Conservation (phyloP, 2,888 invertebrate genomes). For the Diloba caeruleocephala region DNA sequence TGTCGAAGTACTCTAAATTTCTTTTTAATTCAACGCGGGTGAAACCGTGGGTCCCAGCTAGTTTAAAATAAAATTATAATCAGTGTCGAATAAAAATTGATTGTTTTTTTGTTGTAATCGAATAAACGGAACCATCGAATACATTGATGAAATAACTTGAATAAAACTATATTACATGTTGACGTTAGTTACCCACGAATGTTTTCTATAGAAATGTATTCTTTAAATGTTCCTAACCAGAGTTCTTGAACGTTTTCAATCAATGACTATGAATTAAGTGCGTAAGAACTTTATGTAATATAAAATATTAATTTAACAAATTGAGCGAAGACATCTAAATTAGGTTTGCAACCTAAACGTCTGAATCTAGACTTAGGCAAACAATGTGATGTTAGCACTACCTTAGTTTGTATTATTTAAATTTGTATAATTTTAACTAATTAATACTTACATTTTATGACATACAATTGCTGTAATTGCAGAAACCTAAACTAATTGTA, state of each 20-base stretch:
- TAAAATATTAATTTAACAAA: constrained; percentile 36
- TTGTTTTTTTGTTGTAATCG: too few relatives aligned
- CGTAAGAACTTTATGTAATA: constrained; percentile 39
- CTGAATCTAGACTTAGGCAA: constrained; percentile 61
- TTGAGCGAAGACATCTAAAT: constrained; percentile 43
- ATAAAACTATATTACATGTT: too few relatives aligned
- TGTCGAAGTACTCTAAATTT: too few relatives aligned
- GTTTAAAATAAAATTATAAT: too few relatives aligned
- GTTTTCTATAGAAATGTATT: constrained; percentile 38
- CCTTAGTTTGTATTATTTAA: constrained; percentile 63
- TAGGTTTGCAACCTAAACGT: constrained; percentile 53
- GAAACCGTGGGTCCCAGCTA: too few relatives aligned
- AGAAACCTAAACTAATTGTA: constrained; percentile 17
- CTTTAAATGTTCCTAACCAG: constrained; percentile 55
- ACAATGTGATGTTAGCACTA: constrained; percentile 76
- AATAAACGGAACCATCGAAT: too few relatives aligned
- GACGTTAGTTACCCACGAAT: constrained; percentile 20
- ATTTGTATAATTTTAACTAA: constrained; percentile 51
- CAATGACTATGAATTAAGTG: constrained; percentile 42
- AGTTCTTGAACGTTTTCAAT: constrained; percentile 53
- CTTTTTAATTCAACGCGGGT: too few relatives aligned
- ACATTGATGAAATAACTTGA: too few relatives aligned
- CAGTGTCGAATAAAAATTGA: too few relatives aligned
- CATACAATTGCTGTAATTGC: constrained; percentile 18
- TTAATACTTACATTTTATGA: constrained; percentile 24